phyloP scores from a whole-genome alignment of 2,888 invertebrate genomes.

The Drosophila borborema region DNA sequence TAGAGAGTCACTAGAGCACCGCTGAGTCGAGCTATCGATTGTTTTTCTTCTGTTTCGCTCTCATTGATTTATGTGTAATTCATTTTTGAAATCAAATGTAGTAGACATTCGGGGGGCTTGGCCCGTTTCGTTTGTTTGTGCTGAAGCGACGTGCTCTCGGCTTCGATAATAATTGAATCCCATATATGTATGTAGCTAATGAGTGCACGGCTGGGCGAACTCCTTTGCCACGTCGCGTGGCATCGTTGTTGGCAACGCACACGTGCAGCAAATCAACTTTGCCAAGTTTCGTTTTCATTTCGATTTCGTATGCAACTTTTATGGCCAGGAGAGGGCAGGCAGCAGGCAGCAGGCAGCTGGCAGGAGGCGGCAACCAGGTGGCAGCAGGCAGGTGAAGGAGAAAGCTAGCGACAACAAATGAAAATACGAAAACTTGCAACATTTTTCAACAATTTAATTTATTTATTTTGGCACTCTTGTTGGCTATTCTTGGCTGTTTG shows the following conservation, averaged over 20 bases:
- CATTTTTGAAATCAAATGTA: conserved; percentile 14
- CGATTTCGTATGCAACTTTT: conserved; percentile 60
- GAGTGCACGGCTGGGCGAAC: conserved; percentile 58
- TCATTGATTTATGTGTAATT: conserved; percentile 16
- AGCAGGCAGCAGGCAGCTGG: conserved; percentile 24
- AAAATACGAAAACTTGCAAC: conserved; percentile 56
- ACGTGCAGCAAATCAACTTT: conserved; percentile 61
- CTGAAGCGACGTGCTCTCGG: conserved; percentile 33
- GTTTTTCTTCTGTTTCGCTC: background rate
- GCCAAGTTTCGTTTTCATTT: conserved; percentile 49
- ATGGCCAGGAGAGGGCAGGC: conserved; percentile 40
- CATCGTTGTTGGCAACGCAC: conserved; percentile 28
- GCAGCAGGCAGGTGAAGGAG: conserved; percentile 28
- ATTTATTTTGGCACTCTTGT: conserved; percentile 74
- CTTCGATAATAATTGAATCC: conserved; percentile 61
- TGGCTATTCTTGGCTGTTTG: conserved; percentile 38
- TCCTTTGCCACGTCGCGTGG: conserved; percentile 10
- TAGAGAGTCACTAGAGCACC: background rate
- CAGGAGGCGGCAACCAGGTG: conserved; percentile 35
- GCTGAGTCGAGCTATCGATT: background rate
- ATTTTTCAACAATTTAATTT: conserved; percentile 77
- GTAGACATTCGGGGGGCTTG: background rate
- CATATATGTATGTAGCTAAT: conserved; percentile 62
- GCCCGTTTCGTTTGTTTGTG: conserved; percentile 13
- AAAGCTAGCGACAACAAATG: conserved; percentile 10